These are phyloP conservation scores for Tribolium castaneum DNA, from an alignment of 1,140 invertebrate species.

Conservation along the genomic window DNA sequence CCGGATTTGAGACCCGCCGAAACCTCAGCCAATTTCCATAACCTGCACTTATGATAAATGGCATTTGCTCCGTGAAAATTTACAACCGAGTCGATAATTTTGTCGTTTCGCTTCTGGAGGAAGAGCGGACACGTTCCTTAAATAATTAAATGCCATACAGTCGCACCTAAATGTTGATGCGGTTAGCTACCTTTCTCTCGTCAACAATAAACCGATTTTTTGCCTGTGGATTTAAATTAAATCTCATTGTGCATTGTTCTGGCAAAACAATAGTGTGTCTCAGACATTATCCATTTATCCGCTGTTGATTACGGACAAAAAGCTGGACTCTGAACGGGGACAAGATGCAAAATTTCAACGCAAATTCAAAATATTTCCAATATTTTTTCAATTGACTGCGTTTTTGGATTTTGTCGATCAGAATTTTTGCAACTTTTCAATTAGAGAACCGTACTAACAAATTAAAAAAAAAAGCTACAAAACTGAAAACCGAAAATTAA, in stretches of 20 bases:
- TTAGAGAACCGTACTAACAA: no score
- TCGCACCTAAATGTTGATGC: background rate
- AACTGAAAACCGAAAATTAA: no score
- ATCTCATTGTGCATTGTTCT: background rate
- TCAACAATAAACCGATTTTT: background rate
- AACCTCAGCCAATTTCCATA: background rate
- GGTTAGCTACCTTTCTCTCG: background rate
- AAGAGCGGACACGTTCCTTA: no score
- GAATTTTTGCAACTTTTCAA: no score
- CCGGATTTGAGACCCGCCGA: background rate
- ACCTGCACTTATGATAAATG: background rate
- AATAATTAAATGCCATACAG: background rate
- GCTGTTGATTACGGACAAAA: background rate
- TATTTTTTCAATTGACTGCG: no score
- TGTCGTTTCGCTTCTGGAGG: background rate
- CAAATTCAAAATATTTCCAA: background rate
- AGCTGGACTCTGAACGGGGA: background rate
- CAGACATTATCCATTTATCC: slow-evolving; percentile 2
- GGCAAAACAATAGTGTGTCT: slow-evolving; percentile 1
- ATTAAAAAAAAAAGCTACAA: no score
- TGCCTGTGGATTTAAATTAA: background rate
- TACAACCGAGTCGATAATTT: background rate
- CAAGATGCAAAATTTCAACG: background rate
- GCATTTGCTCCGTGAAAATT: background rate
- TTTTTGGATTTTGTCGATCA: no score